Evolutionary conservation across 2,797 vertebrate species (phyloP).

Genomic region (Chaetophractus vellerosus): DNA sequence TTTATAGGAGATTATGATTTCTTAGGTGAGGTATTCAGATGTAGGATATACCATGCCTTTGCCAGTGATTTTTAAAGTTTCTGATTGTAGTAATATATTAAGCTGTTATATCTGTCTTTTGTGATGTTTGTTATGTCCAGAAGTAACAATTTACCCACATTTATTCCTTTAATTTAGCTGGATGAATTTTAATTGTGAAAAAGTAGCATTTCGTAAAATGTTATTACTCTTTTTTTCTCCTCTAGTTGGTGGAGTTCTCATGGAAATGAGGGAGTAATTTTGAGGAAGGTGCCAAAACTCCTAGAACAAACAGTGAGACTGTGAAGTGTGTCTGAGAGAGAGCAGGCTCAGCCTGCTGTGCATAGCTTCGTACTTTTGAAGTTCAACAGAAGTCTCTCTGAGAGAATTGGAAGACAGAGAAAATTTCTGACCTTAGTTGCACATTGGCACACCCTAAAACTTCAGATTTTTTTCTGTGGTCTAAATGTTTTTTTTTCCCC

Average conservation of each 20-base stretch:
- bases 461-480: slow-evolving; percentile 33
- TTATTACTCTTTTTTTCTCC: background rate
- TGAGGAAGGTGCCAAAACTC: background rate
- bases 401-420: slow-evolving; percentile 31
- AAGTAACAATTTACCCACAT: slow-evolving; percentile 43
- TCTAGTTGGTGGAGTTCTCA: background rate
- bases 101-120: background rate
- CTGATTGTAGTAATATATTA: slow-evolving; percentile 37
- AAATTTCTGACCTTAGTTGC: background rate
- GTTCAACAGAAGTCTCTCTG: slow-evolving; percentile 31
- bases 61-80: slow-evolving; percentile 53
- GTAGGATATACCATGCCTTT: slow-evolving; percentile 34
- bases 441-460: background rate
- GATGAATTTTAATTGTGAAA: slow-evolving; percentile 60
- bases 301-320: background rate
- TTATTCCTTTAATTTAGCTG: slow-evolving; percentile 59
- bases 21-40: slow-evolving; percentile 52
- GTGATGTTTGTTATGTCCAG: slow-evolving; percentile 45
- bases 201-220: slow-evolving; percentile 8
- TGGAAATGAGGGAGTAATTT: slow-evolving; percentile 33
- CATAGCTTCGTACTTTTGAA: slow-evolving; percentile 29
- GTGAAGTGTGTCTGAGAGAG: background rate
- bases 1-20: slow-evolving; percentile 29
- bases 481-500: background rate
- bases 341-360: background rate